Base-by-base conservation (phyloP, 2,797 vertebrate species). In the Potorous gilbertii region DNA sequence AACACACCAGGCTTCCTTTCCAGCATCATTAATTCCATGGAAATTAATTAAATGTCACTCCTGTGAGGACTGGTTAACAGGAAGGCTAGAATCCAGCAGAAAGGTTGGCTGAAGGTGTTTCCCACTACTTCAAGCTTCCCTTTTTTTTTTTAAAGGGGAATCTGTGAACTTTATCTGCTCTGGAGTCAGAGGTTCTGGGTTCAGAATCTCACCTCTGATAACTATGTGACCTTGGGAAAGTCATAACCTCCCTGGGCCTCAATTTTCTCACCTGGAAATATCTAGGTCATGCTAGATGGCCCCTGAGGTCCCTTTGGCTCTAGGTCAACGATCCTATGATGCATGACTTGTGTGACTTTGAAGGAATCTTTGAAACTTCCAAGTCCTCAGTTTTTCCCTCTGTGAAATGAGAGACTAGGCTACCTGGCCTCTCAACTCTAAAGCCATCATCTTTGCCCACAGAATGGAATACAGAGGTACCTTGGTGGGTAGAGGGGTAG, bases 1-100 rank as follows among this genome's bases (percentile, higher is more conserved):
- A 57, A 95, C 92, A 94, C 92, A 74, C 59, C 28, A 2, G 92
- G 92, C 93, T 96, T 97, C 94, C 90, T 91, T 96, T 31, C 92
- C 90, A 81, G 57, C 74, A 87, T 87, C 74, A 87, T 46, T n/a
- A 62, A 96, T 94, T 95, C 94, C 94, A 27, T 18, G 56, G 96
- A 97, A 93, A 91, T 87, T 10, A 94, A 92, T 29, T 90, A 92
- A 92, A 91, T 89, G 40, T 34, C 8, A 81, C 93, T 90, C 96
- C 92, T 90, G 90, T 56, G 91, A 91, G 90, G 93, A 92, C 4
- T 90, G 95, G 92, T 93, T 92, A 89, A 56, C 46, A 90, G 62
- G 95, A 92, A 55, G 5, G 56, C 54, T 0, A 87, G 96, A 74
- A 52, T 55, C 93, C 66, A 96, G 93, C n/a, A 92, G 59, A 74